Conservation (phyloP, 2,888 invertebrate genomes). For the Brachyptera risi region DNA sequence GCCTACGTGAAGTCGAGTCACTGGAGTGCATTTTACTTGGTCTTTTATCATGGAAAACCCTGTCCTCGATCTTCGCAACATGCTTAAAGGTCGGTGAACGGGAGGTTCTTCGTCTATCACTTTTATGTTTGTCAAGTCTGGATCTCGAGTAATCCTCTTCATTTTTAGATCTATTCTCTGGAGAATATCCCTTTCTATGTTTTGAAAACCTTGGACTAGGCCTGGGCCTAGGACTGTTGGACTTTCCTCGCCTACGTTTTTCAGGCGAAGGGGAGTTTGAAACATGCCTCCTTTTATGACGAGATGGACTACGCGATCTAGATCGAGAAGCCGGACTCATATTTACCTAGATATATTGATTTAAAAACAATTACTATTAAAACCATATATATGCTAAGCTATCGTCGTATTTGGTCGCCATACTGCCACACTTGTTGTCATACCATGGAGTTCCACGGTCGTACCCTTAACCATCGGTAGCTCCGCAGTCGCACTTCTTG, state of each 20-base stretch:
- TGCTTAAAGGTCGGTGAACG: constrained; percentile 2
- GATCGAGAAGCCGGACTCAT: constrained; percentile 23
- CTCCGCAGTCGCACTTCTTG: no score
- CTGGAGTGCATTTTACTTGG: background rate
- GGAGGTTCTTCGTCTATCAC: no score
- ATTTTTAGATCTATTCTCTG: constrained; percentile 9
- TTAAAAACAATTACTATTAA: background rate
- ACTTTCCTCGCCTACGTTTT: background rate
- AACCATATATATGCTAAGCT: no score
- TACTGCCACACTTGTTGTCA: no score
- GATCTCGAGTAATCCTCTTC: no score
- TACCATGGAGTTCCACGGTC: no score
- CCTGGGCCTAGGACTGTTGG: background rate
- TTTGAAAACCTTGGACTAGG: background rate
- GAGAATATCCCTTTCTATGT: background rate
- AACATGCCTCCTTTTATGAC: background rate
- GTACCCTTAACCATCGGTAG: no score
- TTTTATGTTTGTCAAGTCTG: no score
- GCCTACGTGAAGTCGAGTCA: no score
- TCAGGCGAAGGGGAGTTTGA: constrained; percentile 12
- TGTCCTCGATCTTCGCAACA: background rate
- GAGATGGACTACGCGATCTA: constrained; percentile 4
- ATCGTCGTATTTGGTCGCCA: no score
- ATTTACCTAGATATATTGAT: background rate
- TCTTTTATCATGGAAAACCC: background rate